Base-by-base conservation (phyloP, 2,113 vertebrate genomes). In the Proterorhinus semilunaris region DNA sequence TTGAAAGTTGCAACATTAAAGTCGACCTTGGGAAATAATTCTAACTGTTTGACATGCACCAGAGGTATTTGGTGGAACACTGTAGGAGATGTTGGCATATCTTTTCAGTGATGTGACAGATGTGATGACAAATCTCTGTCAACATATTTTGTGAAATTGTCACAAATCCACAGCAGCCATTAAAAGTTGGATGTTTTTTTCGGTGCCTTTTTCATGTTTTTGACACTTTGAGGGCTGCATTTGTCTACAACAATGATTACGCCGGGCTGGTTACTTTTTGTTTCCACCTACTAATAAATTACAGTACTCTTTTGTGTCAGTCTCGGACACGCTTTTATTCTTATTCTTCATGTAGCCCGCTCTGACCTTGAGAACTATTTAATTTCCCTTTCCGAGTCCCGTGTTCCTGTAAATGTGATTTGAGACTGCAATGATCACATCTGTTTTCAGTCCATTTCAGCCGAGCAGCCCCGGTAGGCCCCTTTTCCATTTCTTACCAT, bases 401-500 rank as follows among this genome's bases (percentile, higher is more conserved):
- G 58, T 36, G 16, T 57, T 10, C 21, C 46, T 52, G 27, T 61
- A 47, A 67, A 65, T 65, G 62, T 42, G 36, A 46, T 44, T 85
- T 69, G 79, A 65, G 61, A 75, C 58, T 70, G 75, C 79, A 73
- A 80, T 72, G 55, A 76, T 86, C 70, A 71, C 54, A 71, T 86
- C 73, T 74, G 72, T 66, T 75, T 70, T 69, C 62, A 55, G 62
- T 57, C 68, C 49, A 72, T 83, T 81, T 83, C 67, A 75, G 48
- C 81, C 62, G 64, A 70, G 55, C 46, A 42, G 27, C 66, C 69
- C 73, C 62, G 12, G 45, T 55, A 63, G 71, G 76, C 43, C 48
- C 47, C 54, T 69, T 6, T 66, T 77, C 65, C 7, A 42, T 72
- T 55, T 69, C 47, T 59, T 12, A 62, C 66, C 58, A 67, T 66